phyloP scores from a whole-genome alignment of 2,888 invertebrate species.

The Parnassius smintheus region DNA sequence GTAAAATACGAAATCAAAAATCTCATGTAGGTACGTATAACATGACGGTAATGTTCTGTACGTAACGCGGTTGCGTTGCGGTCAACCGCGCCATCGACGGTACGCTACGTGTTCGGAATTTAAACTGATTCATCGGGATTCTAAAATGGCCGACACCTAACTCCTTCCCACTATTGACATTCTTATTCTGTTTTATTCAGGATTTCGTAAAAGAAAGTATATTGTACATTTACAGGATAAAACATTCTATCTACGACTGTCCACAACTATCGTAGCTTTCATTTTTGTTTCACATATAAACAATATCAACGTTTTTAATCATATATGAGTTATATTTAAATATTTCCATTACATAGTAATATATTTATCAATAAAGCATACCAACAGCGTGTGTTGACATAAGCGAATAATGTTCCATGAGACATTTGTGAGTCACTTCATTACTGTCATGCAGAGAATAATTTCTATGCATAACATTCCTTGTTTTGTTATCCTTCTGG shows the following conservation, averaged over 20 bases:
- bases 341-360: too few species aligned
- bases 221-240: too few species aligned
- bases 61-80: slow-evolving; percentile 43
- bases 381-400: slow-evolving; percentile 13
- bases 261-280: too few species aligned
- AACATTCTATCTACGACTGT: too few species aligned
- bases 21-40: slow-evolving; percentile 17
- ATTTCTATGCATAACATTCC: slow-evolving; percentile 27
- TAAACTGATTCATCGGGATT: slow-evolving; percentile 66
- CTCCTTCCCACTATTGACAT: slow-evolving; percentile 36
- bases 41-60: slow-evolving; percentile 29
- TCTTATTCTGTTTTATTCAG: slow-evolving; percentile 31
- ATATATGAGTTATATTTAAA: too few species aligned
- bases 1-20: slow-evolving; percentile 13
- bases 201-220: too few species aligned
- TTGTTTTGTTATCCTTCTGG: slow-evolving; percentile 24
- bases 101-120: slow-evolving; percentile 62
- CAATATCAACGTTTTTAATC: too few species aligned
- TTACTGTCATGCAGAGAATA: slow-evolving; percentile 18
- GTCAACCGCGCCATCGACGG: slow-evolving; percentile 40
- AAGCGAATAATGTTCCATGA: slow-evolving; percentile 15
- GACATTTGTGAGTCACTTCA: slow-evolving; percentile 26
- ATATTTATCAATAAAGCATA: neutral
- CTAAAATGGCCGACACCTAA: slow-evolving; percentile 59
- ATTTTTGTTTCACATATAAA: too few species aligned